Evolutionary conservation across 2,797 vertebrate genomes (phyloP).

Genomic region (Coranthus polyacanthus): DNA sequence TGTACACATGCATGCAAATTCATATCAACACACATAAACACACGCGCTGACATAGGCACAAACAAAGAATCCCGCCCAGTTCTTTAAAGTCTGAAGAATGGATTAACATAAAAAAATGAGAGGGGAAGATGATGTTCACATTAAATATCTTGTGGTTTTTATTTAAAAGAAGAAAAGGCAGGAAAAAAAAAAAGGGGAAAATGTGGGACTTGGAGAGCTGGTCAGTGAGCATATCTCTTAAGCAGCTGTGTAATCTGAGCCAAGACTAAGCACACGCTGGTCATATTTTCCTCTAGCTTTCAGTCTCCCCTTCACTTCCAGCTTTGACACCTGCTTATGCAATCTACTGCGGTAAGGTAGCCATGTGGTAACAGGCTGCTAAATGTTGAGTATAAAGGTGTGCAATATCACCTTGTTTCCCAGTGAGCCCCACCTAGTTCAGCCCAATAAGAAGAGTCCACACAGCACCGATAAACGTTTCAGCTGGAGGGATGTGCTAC

Average conservation of each 20-base stretch:
- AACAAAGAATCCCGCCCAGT: slow-evolving; percentile 23
- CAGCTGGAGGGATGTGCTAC: no score
- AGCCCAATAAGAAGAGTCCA: background rate
- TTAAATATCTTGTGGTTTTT: slow-evolving; percentile 58
- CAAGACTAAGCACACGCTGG: slow-evolving; percentile 72
- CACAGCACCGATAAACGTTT: no score
- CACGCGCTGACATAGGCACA: background rate
- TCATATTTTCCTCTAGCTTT: slow-evolving; percentile 79
- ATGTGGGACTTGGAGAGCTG: slow-evolving; percentile 38
- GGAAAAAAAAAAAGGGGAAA: background rate
- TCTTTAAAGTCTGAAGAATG: slow-evolving; percentile 26
- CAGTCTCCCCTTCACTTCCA: slow-evolving; percentile 62
- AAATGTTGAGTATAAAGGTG: background rate
- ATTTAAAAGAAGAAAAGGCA: slow-evolving; percentile 53
- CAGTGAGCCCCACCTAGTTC: background rate
- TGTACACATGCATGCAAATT: slow-evolving; percentile 1
- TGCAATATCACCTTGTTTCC: background rate
- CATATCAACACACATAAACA: slow-evolving; percentile 23
- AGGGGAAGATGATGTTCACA: slow-evolving; percentile 35
- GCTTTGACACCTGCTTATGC: slow-evolving; percentile 80
- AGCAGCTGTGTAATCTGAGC: slow-evolving; percentile 76
- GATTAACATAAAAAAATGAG: slow-evolving; percentile 44
- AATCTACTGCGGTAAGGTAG: slow-evolving; percentile 69
- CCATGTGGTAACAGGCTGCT: slow-evolving; percentile 54
- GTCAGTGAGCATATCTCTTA: slow-evolving; percentile 76